Conservation (phyloP, 23 tunicate genomes). For the Trididemnum clinides region DNA sequence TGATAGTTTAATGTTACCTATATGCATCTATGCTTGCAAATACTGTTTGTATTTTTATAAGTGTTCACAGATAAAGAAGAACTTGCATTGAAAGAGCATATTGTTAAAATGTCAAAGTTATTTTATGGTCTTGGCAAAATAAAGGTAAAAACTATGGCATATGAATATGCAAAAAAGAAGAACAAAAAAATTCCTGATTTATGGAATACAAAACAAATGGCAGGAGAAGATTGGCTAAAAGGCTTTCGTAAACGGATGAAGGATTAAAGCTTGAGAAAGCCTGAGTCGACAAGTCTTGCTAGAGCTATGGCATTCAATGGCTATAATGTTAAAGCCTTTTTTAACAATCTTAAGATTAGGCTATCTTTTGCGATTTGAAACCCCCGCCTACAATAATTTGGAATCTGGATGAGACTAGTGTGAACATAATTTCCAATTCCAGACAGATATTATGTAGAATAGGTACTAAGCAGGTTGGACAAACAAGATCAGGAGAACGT, state of each 20-base stretch:
- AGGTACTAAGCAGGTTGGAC: constrained; percentile 37
- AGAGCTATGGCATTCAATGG: constrained; percentile 45
- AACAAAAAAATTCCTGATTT: not conserved
- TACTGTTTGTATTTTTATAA: too few species aligned
- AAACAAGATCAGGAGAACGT: constrained; percentile 19
- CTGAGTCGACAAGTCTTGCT: constrained; percentile 36
- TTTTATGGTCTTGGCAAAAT: too few species aligned
- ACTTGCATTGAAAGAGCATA: too few species aligned
- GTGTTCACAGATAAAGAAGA: too few species aligned
- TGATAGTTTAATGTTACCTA: too few species aligned
- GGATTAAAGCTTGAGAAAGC: constrained; percentile 17
- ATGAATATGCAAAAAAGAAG: not conserved
- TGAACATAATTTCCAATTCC: not conserved
- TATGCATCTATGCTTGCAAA: too few species aligned
- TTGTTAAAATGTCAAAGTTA: too few species aligned
- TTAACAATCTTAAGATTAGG: constrained; percentile 24
- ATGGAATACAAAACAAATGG: not conserved
- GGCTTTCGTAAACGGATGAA: constrained; percentile 31
- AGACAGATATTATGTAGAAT: not conserved
- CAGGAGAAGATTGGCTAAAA: constrained; percentile 47
- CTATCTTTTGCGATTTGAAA: too few species aligned
- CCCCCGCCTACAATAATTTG: not conserved
- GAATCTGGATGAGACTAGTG: constrained; percentile 40
- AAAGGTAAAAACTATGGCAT: not conserved
- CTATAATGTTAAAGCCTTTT: constrained; percentile 15